Evolutionary conservation across 2,888 invertebrate genomes (phyloP).

Genomic region (Flexamia atlantica): DNA sequence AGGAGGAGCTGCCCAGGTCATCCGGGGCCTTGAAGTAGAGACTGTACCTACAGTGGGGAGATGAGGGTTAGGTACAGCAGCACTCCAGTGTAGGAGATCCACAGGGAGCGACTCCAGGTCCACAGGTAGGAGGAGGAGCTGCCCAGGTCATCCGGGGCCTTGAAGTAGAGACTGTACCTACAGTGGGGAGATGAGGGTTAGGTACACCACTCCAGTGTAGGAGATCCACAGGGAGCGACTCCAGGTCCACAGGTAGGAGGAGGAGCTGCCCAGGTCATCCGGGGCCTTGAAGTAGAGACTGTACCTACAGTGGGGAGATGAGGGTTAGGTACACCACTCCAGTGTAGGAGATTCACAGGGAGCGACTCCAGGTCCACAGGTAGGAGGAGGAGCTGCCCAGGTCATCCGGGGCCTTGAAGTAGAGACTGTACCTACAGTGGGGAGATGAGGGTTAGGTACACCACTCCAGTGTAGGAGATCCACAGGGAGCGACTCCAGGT

Average conservation of each 20-base stretch:
- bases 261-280: constrained; percentile 18
- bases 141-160: constrained; percentile 12
- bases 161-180: constrained; percentile 25
- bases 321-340: background rate
- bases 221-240: constrained; percentile 18
- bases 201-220: background rate
- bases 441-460: background rate
- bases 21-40: constrained; percentile 12
- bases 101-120: constrained; percentile 29
- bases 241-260: constrained; percentile 48
- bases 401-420: constrained; percentile 21
- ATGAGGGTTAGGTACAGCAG: background rate
- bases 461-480: constrained; percentile 2
- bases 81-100: constrained; percentile 2
- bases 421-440: constrained; percentile 13
- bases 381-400: constrained; percentile 32
- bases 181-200: background rate
- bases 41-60: background rate
- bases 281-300: constrained; percentile 10
- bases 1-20: constrained; percentile 32
- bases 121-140: constrained; percentile 38
- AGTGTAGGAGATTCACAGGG: background rate
- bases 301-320: constrained; percentile 5
- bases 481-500: constrained; percentile 30
- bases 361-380: constrained; percentile 35